Evolutionary conservation across 2,113 vertebrate genomes (phyloP), one percentile per base, ranked within the genome.

Genomic region (Halcyon senegalensis): DNA sequence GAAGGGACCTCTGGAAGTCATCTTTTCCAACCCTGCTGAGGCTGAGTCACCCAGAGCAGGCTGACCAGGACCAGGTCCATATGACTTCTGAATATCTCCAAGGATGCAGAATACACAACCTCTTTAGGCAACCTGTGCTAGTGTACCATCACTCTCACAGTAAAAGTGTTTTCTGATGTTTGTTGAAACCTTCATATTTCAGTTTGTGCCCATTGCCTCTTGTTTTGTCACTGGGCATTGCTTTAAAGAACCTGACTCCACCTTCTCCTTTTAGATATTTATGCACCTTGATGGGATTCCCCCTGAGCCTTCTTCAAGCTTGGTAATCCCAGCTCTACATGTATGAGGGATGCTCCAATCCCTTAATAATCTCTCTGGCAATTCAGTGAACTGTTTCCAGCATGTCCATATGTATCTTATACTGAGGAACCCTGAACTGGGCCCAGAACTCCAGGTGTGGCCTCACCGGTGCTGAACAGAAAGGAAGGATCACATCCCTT

Each of bases 171-270:
- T 76, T 23, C 27, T 69, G 11, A 43, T 16, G 19, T 50, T 80
- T 39, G 18, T 10, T 2, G 1, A 69, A 90, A 77, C 5, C 1
- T 13, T 66, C 56, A 9, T 50, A 43, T 86, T 59, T 76, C 25
- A 31, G 4, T 77, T 17, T 46, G 16, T 66, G 31, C 24, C 31
- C 7, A 4, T 18, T 63, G 43, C 6, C 2, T 67, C 11, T 76
- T 79, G 7, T 60, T 73, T 10, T 66, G 30, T 28, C 33, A 44
- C 8, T 55, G 31, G 35, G 24, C 41, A 50, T 10, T 46, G 35
- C 15, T 33, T 28, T 63, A 76, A 72, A 44, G 2, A 80, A 7
- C 33, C 48, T 69, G n/a, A 2, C 10, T 89, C n/a, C 0, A 0
- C 66, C 25, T 55, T 77, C 39, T 78, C 16, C 7, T 16, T 33